Evolutionary conservation across 2,888 invertebrate species (phyloP).

Genomic region (Cosmopolites sordidus): DNA sequence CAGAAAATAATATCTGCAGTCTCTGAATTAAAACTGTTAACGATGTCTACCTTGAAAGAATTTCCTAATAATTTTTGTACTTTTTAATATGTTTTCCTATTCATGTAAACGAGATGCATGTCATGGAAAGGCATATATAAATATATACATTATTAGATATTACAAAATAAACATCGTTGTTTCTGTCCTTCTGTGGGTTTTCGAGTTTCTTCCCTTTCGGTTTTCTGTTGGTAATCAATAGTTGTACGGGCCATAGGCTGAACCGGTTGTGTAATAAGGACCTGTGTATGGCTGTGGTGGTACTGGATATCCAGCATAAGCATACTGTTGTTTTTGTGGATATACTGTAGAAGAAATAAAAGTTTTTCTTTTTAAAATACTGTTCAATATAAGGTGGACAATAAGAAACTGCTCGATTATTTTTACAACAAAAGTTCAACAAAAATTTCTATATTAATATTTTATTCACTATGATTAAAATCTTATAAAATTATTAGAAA

Average conservation of each 20-base stretch:
- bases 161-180: constrained; percentile 15
- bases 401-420: too few species aligned
- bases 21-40: not conserved
- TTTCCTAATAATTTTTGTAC: not conserved
- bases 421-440: too few species aligned
- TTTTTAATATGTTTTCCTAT: not conserved
- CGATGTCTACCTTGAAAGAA: not conserved
- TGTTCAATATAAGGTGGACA: too few species aligned
- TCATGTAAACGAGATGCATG: too few species aligned
- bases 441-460: too few species aligned
- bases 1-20: not conserved
- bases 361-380: too few species aligned
- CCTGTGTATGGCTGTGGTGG: constrained; percentile 78
- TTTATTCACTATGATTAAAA: too few species aligned
- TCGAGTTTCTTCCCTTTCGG: not conserved
- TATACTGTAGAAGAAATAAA: constrained; percentile 77
- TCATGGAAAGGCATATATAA: not conserved
- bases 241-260: constrained; percentile 90
- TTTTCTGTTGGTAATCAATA: constrained; percentile 56
- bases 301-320: constrained; percentile 81
- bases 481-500: too few species aligned
- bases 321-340: constrained; percentile 91
- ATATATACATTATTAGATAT: not conserved
- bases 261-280: constrained; percentile 83
- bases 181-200: constrained; percentile 1